Conservation (phyloP, 2,113 vertebrate species). For the Cebidichthys violaceus region DNA sequence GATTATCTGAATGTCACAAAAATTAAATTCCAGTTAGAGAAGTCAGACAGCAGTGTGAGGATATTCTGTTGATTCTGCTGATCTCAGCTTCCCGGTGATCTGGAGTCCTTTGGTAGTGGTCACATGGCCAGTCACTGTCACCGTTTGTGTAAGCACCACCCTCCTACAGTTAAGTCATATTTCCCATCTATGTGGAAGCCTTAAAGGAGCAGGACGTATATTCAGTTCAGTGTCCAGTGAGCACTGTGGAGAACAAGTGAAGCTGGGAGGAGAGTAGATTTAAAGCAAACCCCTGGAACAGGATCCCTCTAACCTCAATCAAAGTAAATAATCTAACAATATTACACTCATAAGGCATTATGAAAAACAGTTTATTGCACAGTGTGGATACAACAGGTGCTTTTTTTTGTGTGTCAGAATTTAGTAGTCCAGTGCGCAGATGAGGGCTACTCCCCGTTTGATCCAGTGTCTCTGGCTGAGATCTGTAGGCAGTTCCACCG, state of each 20-base stretch:
- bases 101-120: slow-evolving; percentile 28
- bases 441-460: slow-evolving; percentile 90
- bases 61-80: slow-evolving; percentile 23
- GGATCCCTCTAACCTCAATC: neutral
- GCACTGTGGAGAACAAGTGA: neutral
- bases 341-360: neutral
- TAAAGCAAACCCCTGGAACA: neutral
- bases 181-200: slow-evolving; percentile 47
- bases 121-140: slow-evolving; percentile 65
- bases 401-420: neutral
- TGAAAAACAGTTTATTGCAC: slow-evolving; percentile 20
- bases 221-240: neutral
- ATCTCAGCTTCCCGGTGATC: slow-evolving; percentile 45
- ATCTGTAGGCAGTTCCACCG: slow-evolving; percentile 89
- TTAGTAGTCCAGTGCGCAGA: slow-evolving; percentile 92
- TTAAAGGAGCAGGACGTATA: slow-evolving; percentile 77
- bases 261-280: neutral
- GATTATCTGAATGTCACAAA: neutral
- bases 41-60: neutral
- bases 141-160: slow-evolving; percentile 63
- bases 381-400: neutral
- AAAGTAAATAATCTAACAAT: neutral
- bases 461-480: slow-evolving; percentile 89
- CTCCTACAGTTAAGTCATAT: slow-evolving; percentile 46
- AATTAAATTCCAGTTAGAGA: neutral